Percentiles rank a stretch among this genome's conserved stretches.
These are phyloP conservation scores for Seira ritae DNA, from an alignment of 2,888 invertebrate genomes.

Conservation along the genomic window DNA sequence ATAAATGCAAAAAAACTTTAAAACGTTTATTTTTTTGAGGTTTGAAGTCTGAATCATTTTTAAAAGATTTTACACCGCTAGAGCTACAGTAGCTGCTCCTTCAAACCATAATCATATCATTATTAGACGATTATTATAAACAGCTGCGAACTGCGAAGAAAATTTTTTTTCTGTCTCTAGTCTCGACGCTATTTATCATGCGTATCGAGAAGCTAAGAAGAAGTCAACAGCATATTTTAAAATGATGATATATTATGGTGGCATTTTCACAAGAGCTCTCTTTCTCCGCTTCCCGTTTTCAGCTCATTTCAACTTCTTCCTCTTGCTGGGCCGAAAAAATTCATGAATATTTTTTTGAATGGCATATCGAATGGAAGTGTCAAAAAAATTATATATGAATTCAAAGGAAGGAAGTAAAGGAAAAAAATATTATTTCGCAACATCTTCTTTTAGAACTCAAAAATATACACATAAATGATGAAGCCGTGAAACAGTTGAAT, in stretches of 20 bases:
- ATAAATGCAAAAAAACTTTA: too few relatives aligned
- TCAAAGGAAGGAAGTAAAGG: too few relatives aligned
- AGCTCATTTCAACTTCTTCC: too few relatives aligned
- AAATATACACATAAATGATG: not conserved
- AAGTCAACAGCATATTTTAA: not conserved
- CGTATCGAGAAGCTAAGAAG: conserved; percentile 24
- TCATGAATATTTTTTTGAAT: not conserved
- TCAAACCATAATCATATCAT: too few relatives aligned
- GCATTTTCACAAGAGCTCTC: conserved; percentile 50
- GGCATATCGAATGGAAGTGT: not conserved
- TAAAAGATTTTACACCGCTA: too few relatives aligned
- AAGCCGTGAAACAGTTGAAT: not conserved
- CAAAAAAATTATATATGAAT: not conserved
- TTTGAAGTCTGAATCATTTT: too few relatives aligned
- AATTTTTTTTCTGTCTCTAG: too few relatives aligned
- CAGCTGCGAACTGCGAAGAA: too few relatives aligned
- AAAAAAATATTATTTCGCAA: not conserved
- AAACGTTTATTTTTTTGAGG: too few relatives aligned
- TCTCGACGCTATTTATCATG: conserved; percentile 59
- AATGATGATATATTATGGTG: conserved; percentile 45
- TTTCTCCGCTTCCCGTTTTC: conserved; percentile 24
- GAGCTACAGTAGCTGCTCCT: too few relatives aligned
- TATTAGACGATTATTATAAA: too few relatives aligned
- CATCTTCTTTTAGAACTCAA: not conserved
- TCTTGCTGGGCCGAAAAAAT: too few relatives aligned